phyloP scores from a whole-genome alignment of 2,113 vertebrate genomes.

The Phrynocephalus versicolor region DNA sequence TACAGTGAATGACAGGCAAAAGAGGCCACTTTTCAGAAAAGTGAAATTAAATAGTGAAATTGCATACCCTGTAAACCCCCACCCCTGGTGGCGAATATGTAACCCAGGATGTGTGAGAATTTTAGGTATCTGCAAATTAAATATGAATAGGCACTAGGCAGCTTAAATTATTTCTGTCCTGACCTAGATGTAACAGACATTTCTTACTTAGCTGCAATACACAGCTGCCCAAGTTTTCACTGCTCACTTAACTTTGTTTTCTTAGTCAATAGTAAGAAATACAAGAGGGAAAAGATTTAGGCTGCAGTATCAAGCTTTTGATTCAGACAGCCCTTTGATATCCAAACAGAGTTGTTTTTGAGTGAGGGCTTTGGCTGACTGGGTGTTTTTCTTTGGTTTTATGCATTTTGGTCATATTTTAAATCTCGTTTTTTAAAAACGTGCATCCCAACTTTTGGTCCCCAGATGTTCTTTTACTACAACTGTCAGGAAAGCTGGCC shows the following conservation, averaged over 20 bases:
- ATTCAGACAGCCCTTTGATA: not conserved
- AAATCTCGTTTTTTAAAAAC: not conserved
- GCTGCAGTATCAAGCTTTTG: not conserved
- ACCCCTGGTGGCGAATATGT: not conserved
- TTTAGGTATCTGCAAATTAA: slow-evolving; percentile 37
- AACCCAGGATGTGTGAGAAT: slow-evolving; percentile 23
- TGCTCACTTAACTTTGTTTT: not conserved
- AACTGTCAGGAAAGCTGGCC: no score
- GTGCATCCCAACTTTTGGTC: no score
- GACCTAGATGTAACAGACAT: slow-evolving; percentile 17
- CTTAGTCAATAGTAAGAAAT: not conserved
- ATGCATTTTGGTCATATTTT: not conserved
- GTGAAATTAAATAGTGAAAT: slow-evolving; percentile 10
- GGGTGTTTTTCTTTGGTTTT: not conserved
- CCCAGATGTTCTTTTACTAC: no score
- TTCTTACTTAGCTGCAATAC: not conserved
- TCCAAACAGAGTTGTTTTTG: not conserved
- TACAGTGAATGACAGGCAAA: slow-evolving; percentile 11
- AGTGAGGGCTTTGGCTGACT: not conserved
- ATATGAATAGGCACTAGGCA: slow-evolving; percentile 24
- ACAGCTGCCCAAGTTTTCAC: not conserved
- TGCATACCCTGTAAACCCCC: not conserved
- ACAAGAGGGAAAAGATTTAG: not conserved
- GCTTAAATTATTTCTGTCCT: slow-evolving; percentile 33
- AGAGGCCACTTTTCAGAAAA: slow-evolving; percentile 6